Evolutionary conservation across 2,888 invertebrate species (phyloP), one percentile per base, ranked within the genome.

Genomic region (Fragum fragum): DNA sequence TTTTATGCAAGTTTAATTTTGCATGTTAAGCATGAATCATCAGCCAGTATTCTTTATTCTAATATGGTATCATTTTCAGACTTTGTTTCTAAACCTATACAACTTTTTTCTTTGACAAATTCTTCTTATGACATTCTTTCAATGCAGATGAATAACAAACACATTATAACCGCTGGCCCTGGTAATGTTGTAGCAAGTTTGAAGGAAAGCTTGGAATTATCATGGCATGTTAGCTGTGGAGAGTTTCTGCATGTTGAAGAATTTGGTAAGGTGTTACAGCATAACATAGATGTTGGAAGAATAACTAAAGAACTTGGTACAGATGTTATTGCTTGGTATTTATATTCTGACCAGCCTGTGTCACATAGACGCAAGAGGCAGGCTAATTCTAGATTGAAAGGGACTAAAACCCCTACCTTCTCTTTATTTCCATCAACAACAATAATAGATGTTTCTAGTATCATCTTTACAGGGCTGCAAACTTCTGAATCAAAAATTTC

Each of bases 171-270:
- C 57, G 81, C 81, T 18, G 81, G 84, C 0, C 84, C 81, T 66
- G 84, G 84, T 28, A 81, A 85, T 81, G 76, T 81, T n/a, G 66
- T 85, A 29, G 76, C 73, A 63, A 78, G 80, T 29, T 39, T 84
- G 29, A 61, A 42, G 18, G 52, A 75, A 9, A 76, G 84, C 53
- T 7, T 76, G 5, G 84, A 84, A 69, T 39, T 84, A 9, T 59
- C 75, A 11, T 84, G 84, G 84, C 84, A 81, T 76, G 29, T 81
- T 29, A 73, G 70, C 21, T 85, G 84, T 73, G 69, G 59, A 11
- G 53, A 63, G 16, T 81, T 85, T 73, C 76, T 79, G 14, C 75
- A 79, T 52, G 23, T 79, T 1, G 11, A 53, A 53, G 79, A 85
- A 47, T 85, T 81, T 71, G 61, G 73, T 11, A 73, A 47, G 68